A percentile compares a stretch with the other conserved stretches of the same genome.
These are phyloP conservation scores for Sclerurus mexicanus DNA, from an alignment of 2,113 vertebrate species.

Conservation along the genomic window DNA sequence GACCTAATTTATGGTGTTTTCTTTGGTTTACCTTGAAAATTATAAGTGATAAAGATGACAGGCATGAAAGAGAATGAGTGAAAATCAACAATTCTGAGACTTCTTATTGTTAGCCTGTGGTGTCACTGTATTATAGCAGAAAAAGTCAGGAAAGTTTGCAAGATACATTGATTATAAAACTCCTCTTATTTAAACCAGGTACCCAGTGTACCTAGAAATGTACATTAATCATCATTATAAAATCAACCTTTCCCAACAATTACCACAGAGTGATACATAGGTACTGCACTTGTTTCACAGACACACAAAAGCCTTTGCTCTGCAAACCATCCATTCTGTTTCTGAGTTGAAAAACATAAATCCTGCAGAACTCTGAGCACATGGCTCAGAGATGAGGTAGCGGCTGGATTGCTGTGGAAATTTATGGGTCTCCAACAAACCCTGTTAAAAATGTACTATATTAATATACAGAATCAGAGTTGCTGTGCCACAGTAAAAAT, in stretches of 20 bases:
- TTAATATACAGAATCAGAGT: not conserved
- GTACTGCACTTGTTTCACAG: not conserved
- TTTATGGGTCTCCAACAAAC: not conserved
- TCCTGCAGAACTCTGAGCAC: not conserved
- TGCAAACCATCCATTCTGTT: not conserved
- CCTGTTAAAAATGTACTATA: not conserved
- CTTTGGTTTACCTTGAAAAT: not conserved
- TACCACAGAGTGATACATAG: not conserved
- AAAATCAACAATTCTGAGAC: not conserved
- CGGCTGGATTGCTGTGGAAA: not conserved
- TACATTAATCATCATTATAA: not conserved
- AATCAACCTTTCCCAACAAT: not conserved
- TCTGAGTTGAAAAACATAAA: not conserved
- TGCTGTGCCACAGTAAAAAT: not conserved
- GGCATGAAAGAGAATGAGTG: not conserved
- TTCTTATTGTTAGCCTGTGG: not conserved
- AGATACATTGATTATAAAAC: not conserved
- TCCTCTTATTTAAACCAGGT: not conserved
- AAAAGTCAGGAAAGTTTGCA: not conserved
- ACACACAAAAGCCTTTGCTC: not conserved
- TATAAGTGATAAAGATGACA: not conserved
- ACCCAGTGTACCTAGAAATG: not conserved
- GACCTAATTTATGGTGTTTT: not conserved
- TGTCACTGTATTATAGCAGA: not conserved
- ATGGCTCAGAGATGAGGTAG: slow-evolving; percentile 41